A percentile compares a stretch with the other conserved stretches of the same genome.
Evolutionary conservation across 2,888 invertebrate species (phyloP).

Genomic region (Acanthosepion esculentum): DNA sequence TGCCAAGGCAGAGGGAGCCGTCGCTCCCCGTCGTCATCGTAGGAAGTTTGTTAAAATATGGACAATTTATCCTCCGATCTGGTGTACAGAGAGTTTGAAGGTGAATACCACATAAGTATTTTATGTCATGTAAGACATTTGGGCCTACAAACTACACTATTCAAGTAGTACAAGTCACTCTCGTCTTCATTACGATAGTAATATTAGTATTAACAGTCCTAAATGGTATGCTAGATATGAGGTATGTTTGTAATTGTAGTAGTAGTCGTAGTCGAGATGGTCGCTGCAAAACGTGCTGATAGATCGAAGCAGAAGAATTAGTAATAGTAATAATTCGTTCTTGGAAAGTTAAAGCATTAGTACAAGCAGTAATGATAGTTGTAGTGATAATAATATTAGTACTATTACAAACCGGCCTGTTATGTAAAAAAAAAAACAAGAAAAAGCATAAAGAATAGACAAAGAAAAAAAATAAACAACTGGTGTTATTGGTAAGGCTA

Average conservation of each 20-base stretch:
- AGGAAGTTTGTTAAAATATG: background rate
- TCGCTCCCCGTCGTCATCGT: background rate
- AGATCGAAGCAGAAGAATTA: background rate
- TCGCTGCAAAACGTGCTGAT: conserved; percentile 11
- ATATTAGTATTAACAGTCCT: background rate
- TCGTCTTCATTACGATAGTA: background rate
- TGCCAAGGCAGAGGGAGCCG: no score
- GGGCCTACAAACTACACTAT: background rate
- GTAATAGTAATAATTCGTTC: background rate
- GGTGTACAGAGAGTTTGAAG: background rate
- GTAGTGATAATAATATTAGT: background rate
- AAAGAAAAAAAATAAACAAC: background rate
- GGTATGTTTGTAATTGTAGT: conserved; percentile 22
- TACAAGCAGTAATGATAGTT: background rate
- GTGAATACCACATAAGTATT: background rate
- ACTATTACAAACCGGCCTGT: background rate
- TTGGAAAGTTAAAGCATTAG: background rate
- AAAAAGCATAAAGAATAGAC: background rate
- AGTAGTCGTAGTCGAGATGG: conserved; percentile 1
- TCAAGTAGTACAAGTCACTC: background rate
- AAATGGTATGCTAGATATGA: conserved; percentile 33
- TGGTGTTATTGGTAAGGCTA: background rate
- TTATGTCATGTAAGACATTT: background rate
- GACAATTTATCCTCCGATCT: background rate
- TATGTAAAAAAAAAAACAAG: background rate